Evolutionary conservation across 2,113 vertebrate species (phyloP).

Genomic region (Tragelaphus strepsiceros): DNA sequence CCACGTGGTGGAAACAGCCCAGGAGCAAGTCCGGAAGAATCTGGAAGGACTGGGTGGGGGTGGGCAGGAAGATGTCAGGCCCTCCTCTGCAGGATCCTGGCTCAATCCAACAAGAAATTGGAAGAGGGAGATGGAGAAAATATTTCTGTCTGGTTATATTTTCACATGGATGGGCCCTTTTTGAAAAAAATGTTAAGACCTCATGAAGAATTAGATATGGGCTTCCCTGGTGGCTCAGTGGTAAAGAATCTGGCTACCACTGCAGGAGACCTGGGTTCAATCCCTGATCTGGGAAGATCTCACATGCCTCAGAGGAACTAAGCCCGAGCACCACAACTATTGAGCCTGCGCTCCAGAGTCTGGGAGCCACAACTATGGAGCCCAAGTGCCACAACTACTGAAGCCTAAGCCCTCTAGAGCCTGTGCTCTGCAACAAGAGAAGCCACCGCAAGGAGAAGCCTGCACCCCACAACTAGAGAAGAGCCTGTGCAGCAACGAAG

Average conservation of each 20-base stretch:
- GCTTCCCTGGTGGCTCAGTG: background rate
- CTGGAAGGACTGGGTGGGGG: fast-evolving
- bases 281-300: background rate
- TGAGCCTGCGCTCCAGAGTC: background rate
- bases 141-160: background rate
- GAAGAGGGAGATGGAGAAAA: background rate
- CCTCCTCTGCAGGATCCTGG: background rate
- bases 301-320: background rate
- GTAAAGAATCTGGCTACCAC: background rate
- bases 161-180: background rate
- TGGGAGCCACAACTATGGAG: background rate
- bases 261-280: background rate
- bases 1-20: fast-evolving
- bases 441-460: background rate
- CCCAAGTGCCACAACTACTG: background rate
- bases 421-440: background rate
- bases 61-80: background rate
- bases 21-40: too few relatives aligned
- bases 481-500: background rate
- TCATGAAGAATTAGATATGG: background rate
- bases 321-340: background rate
- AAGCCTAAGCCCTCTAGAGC: background rate
- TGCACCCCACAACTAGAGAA: fast-evolving
- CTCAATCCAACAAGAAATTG: background rate
- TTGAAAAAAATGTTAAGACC: background rate